These are phyloP conservation scores for Styela clava DNA, from an alignment of 23 tunicate genomes.

Conservation along the genomic window DNA sequence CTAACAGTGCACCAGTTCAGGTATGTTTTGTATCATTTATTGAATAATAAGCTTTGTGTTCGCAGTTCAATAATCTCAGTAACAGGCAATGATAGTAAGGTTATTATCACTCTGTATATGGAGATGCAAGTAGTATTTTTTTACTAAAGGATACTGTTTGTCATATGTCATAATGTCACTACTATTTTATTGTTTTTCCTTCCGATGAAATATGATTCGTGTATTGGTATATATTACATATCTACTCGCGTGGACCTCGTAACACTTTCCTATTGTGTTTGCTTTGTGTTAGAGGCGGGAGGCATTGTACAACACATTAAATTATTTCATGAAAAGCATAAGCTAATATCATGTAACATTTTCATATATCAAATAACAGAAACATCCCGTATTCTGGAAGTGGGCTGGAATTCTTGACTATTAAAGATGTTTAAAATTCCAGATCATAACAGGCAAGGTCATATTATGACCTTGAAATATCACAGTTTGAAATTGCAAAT, in stretches of 20 bases:
- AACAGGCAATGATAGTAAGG: too few relatives aligned
- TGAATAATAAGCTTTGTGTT: neutral
- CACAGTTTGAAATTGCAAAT: too few relatives aligned
- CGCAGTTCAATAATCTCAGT: too few relatives aligned
- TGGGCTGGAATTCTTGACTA: neutral
- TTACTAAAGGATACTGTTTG: too few relatives aligned
- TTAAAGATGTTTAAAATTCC: neutral
- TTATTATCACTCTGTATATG: too few relatives aligned
- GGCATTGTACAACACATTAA: neutral
- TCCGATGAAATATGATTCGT: too few relatives aligned
- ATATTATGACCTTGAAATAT: too few relatives aligned
- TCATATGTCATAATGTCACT: too few relatives aligned
- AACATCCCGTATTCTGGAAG: neutral
- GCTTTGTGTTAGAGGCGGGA: neutral
- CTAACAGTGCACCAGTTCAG: constrained; percentile 82
- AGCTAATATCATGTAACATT: neutral
- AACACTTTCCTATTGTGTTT: neutral
- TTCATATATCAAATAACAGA: neutral
- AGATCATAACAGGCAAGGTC: neutral
- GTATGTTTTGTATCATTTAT: constrained; percentile 1
- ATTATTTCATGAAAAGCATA: neutral
- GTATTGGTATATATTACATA: neutral
- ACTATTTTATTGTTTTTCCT: too few relatives aligned
- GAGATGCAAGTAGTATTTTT: too few relatives aligned
- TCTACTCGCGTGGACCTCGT: neutral